These are phyloP conservation scores for Patella ulyssiponensis DNA, from an alignment of 2,888 invertebrate genomes.

Conservation along the genomic window DNA sequence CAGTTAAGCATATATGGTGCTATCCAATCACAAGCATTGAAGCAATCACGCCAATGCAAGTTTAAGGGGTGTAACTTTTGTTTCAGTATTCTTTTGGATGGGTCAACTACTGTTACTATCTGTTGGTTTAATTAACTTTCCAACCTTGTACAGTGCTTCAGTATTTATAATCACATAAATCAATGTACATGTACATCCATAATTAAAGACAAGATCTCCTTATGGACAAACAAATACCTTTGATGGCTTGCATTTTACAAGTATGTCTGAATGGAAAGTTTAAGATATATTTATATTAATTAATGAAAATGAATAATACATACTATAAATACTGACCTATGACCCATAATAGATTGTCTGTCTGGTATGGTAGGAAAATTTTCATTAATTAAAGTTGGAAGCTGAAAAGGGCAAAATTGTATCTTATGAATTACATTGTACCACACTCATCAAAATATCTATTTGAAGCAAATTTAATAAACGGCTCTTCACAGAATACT, in stretches of 20 bases:
- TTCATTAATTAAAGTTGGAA: conserved; percentile 81
- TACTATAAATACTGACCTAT: conserved; percentile 69
- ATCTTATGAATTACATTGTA: neutral
- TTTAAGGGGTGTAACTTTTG: too few species aligned
- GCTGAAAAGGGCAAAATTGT: conserved; percentile 59
- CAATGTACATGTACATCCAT: too few species aligned
- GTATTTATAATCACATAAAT: too few species aligned
- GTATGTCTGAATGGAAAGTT: neutral
- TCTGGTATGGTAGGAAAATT: conserved; percentile 79
- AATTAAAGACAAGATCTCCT: neutral
- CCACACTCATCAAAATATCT: neutral
- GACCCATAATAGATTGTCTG: conserved; percentile 74
- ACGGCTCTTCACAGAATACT: neutral
- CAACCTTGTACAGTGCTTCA: too few species aligned
- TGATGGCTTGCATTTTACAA: too few species aligned
- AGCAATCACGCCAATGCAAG: too few species aligned
- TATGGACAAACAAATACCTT: neutral
- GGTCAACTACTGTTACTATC: too few species aligned
- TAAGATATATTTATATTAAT: neutral
- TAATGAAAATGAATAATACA: neutral
- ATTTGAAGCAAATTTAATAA: neutral
- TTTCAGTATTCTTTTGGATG: too few species aligned
- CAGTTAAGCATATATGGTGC: too few species aligned
- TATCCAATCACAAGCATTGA: too few species aligned
- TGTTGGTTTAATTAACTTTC: too few species aligned